Base-by-base conservation (phyloP, 53 echinoderm and acorn worm species). In the Hippasteria phrygiana region DNA sequence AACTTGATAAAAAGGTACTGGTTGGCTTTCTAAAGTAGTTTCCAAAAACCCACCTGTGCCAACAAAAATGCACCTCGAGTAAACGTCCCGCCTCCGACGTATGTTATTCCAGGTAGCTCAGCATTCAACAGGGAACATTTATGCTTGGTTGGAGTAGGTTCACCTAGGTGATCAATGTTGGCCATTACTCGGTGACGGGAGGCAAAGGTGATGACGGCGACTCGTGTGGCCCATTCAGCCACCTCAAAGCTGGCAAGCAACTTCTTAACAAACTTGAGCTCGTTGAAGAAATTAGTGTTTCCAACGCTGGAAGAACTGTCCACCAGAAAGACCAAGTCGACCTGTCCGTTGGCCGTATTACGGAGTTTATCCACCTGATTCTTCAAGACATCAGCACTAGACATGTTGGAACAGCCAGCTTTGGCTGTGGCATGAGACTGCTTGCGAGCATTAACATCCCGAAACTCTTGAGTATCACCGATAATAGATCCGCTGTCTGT, bases 281-380 rank as follows among this genome's bases (percentile, higher is more conserved):
- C 98, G 90, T 98, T 98, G 82, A 98, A 96, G 76, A 98, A 98
- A 72, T 98, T 89, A 53, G 83, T 93, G 42, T 90, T 87, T 3
- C 98, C 98, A 12, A 98, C 98, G 73, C 98, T 98, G 8, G 95
- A 86, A 13, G 98, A 98, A 62, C 94, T 96, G 53, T 98, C 98
- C 26, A 98, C 98, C 0, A 98, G 88, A 56, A 98, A 98, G 26
- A 96, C 93, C 37, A 98, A 78, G 71, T 98, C 98, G 18, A 98
- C 95, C 55, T 91, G 65, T 2, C 91, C 88, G 62, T 93, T 91
- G 76, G 87, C 87, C 3, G 92, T 90, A 39, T 64, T 75, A 36
- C 98, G 87, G 33, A 98, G 90, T 65, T 85, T 91, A 18, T 94
- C 89, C 29, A 98, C 94, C 66, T 94, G 89, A 32, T 37, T 76